A percentile compares a stretch with the other conserved stretches of the same genome.
Evolutionary conservation across 2,113 vertebrate species (phyloP).

Genomic region (Python bivittatus): DNA sequence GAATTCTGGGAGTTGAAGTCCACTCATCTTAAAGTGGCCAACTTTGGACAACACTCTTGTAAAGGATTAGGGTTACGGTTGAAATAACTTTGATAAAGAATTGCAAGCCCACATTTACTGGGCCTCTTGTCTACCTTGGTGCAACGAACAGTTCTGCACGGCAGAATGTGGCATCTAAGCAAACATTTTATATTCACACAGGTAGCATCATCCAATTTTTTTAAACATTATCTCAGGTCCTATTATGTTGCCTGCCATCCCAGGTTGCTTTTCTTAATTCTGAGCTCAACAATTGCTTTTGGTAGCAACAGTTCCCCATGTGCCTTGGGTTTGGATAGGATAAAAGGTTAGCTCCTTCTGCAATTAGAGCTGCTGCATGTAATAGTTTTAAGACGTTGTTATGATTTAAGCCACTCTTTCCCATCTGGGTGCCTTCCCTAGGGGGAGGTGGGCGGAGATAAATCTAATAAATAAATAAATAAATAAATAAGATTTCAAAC

Average conservation of each 20-base stretch:
- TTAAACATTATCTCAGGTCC: background rate
- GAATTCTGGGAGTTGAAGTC: too few species aligned
- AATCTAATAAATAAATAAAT: too few species aligned
- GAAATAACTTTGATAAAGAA: background rate
- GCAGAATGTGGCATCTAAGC: background rate
- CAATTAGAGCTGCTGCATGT: background rate
- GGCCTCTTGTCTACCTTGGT: background rate
- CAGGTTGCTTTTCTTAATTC: background rate
- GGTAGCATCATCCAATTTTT: background rate
- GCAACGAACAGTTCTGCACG: background rate
- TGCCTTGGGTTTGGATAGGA: background rate
- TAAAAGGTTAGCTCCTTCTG: background rate
- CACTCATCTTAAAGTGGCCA: too few species aligned
- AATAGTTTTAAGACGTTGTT: background rate
- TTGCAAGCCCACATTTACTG: background rate
- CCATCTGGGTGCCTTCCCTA: background rate
- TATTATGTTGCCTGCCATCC: background rate
- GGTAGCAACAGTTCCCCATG: background rate
- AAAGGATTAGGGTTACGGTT: background rate
- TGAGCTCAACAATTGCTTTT: background rate
- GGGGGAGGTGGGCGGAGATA: too few species aligned
- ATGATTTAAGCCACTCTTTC: background rate
- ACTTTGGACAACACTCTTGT: too few species aligned
- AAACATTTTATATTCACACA: background rate
- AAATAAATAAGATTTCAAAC: background rate